Base-by-base conservation (phyloP, 2,113 vertebrate genomes). In the Ursus arctos region DNA sequence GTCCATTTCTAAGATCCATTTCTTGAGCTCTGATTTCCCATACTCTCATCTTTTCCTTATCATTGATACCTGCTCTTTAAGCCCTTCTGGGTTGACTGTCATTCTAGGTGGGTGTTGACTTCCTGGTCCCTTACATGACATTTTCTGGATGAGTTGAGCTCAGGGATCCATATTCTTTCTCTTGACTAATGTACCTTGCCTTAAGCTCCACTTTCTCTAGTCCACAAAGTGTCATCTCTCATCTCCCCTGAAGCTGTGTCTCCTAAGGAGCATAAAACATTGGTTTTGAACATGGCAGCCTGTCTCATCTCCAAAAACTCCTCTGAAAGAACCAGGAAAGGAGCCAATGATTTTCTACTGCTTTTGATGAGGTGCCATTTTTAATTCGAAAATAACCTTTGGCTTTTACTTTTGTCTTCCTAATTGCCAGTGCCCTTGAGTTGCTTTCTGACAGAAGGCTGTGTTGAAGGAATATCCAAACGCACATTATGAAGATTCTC, bases 331-430 rank as follows among this genome's bases (percentile, higher is more conserved):
- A 91, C 65, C 6, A 67, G 77, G 47, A 91, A 91, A 92, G 53
- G 82, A 92, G 40, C 28, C 59, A 93, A 9, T 33, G 55, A 61
- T 40, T 91, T 91, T 94, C 47, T 61, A 11, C 21, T 77, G 19
- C 33, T 31, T 33, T 87, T 89, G 71, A 96, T 26, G 61, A 51
- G 47, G 18, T 77, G 63, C 14, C 65, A 43, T 72, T 95, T 71
- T 88, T 69, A 84, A 91, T 87, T 91, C 74, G 21, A 81, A 94
- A 92, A 74, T 12, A 92, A 83, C 26, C 43, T 76, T 67, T 96
- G 92, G 19, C 47, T 95, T 92, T 88, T 76, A 65, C 59, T 76
- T 96, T 91, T 72, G 49, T 47, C 24, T 84, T 88, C 16, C 0
- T 33, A 79, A 91, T 74, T 55, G 40, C 8, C 36, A 26, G 1